Conservation (phyloP, 2,113 vertebrate species). For the Erythrolamprus reginae region DNA sequence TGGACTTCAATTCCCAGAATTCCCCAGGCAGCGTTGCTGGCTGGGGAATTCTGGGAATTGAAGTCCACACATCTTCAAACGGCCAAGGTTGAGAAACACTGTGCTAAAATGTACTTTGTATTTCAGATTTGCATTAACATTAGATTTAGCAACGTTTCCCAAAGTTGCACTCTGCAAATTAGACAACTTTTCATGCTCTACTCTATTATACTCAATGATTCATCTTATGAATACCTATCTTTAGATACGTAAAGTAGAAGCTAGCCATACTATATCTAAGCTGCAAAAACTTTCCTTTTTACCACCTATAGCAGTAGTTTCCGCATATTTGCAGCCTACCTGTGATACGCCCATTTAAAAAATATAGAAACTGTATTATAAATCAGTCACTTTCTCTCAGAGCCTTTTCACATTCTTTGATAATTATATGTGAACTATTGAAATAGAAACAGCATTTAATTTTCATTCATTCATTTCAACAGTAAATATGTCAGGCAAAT, state of each 20-base stretch:
- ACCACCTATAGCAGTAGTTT: not conserved
- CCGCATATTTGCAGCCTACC: not conserved
- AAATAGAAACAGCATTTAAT: not conserved
- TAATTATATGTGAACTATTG: not conserved
- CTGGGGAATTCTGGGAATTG: too few species aligned
- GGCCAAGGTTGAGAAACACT: too few species aligned
- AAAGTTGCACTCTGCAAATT: not conserved
- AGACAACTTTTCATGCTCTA: not conserved
- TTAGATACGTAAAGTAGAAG: not conserved
- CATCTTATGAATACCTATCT: not conserved
- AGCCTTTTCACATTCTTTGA: not conserved
- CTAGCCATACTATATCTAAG: not conserved
- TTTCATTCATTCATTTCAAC: not conserved
- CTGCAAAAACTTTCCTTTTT: not conserved
- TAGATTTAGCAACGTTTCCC: not conserved
- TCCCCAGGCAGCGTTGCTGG: too few species aligned
- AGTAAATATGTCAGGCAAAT: fast-evolving
- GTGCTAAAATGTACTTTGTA: not conserved
- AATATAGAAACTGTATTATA: not conserved
- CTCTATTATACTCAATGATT: not conserved
- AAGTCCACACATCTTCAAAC: too few species aligned
- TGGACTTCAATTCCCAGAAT: too few species aligned
- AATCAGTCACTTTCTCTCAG: not conserved
- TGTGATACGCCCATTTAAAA: not conserved
- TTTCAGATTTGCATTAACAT: not conserved